A percentile compares a stretch with the other conserved stretches of the same genome.
Evolutionary conservation across 2,888 invertebrate species (phyloP).

Genomic region (Hanleya hanleyi): DNA sequence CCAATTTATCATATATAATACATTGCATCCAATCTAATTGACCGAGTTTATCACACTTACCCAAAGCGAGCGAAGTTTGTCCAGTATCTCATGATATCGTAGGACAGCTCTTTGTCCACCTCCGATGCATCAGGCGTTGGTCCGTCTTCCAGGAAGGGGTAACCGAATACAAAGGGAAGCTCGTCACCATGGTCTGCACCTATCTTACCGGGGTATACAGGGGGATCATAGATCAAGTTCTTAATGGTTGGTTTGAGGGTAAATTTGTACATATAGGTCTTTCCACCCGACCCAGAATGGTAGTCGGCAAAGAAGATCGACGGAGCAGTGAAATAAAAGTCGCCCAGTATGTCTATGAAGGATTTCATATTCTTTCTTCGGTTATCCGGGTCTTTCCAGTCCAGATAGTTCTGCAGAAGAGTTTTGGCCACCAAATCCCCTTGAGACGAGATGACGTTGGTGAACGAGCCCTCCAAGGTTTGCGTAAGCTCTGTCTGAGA

Average conservation of each 20-base stretch:
- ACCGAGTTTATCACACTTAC: slow-evolving; percentile 11
- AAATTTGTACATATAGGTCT: background rate
- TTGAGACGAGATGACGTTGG: background rate
- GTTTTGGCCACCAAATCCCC: background rate
- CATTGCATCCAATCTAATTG: background rate
- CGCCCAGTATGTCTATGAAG: background rate
- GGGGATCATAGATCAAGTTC: background rate
- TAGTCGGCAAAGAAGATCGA: background rate
- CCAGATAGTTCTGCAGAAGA: background rate
- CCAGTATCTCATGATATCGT: slow-evolving; percentile 21
- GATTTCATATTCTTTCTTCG: background rate
- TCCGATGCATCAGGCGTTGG: background rate
- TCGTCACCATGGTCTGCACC: slow-evolving; percentile 25
- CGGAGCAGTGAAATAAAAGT: background rate
- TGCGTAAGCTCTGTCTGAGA: background rate
- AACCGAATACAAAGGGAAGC: slow-evolving; percentile 26
- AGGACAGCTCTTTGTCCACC: background rate
- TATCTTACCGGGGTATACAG: background rate
- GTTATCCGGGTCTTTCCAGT: background rate
- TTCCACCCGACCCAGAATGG: background rate
- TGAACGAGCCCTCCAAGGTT: background rate
- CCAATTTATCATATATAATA: too few species aligned
- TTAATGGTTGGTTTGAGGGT: background rate
- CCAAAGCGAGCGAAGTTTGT: slow-evolving; percentile 21
- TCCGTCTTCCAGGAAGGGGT: slow-evolving; percentile 4